Conservation (phyloP, 2,888 invertebrate genomes). For the Cheilosia soror region DNA sequence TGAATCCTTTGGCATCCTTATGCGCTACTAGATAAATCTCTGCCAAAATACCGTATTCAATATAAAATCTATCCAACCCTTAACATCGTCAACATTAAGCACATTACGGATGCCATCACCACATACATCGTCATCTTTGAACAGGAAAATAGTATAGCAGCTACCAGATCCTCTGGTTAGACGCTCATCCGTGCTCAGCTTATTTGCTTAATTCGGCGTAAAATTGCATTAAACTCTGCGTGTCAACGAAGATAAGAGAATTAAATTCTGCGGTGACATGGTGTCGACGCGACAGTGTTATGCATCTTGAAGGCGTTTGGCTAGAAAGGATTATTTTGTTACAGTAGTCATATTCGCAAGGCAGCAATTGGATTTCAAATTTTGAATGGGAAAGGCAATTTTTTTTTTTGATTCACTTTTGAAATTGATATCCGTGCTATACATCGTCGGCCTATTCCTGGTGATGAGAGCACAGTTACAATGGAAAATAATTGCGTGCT, state of each 20-base stretch:
- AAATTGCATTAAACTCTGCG: slow-evolving; percentile 84
- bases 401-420: not conserved
- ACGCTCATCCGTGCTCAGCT: slow-evolving; percentile 52
- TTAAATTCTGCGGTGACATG: slow-evolving; percentile 75
- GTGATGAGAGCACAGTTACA: slow-evolving; percentile 41
- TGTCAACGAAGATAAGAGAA: slow-evolving; percentile 84
- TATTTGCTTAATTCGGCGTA: slow-evolving; percentile 82
- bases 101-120: slow-evolving; percentile 20
- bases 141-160: not conserved
- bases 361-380: slow-evolving; percentile 41
- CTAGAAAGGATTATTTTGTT: not conserved
- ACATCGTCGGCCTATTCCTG: slow-evolving; percentile 27
- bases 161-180: slow-evolving; percentile 32
- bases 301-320: slow-evolving; percentile 27
- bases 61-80: slow-evolving; percentile 15
- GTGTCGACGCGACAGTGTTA: slow-evolving; percentile 11
- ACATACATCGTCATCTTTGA: not conserved
- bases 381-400: slow-evolving; percentile 14
- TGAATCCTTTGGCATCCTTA: slow-evolving; percentile 2
- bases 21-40: slow-evolving; percentile 16
- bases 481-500: slow-evolving; percentile 74
- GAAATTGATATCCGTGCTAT: not conserved
- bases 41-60: slow-evolving; percentile 22
- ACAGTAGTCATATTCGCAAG: not conserved
- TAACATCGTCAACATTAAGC: slow-evolving; percentile 21